Evolutionary conservation across 2,797 vertebrate genomes (phyloP).

Genomic region (Cryptoblepharus egeriae): DNA sequence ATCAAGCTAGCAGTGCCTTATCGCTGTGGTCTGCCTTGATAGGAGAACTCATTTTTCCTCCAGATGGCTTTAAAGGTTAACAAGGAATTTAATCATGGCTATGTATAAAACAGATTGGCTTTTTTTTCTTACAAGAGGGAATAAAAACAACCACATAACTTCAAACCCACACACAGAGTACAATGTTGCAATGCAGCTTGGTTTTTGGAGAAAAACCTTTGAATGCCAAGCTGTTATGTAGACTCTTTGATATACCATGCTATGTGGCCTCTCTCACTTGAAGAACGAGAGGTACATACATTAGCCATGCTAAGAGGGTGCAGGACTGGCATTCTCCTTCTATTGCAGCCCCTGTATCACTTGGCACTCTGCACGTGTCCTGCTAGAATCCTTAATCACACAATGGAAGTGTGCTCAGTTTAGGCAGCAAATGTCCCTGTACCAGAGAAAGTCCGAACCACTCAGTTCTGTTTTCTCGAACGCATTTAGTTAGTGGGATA

Average conservation of each 20-base stretch:
- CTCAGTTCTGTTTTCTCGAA: accelerated
- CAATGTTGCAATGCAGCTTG: conserved; percentile 61
- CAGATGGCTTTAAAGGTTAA: conserved; percentile 77
- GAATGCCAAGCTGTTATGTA: conserved; percentile 57
- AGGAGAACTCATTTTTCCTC: conserved; percentile 56
- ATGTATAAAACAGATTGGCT: conserved; percentile 67
- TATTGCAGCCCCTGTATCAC: accelerated
- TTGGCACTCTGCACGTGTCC: accelerated
- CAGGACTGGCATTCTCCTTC: background rate
- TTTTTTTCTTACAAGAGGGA: conserved; percentile 36
- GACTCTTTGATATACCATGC: background rate
- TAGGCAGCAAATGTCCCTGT: background rate
- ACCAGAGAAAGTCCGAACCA: background rate
- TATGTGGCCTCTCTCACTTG: background rate
- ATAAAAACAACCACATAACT: conserved; percentile 70
- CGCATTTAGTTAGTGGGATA: background rate
- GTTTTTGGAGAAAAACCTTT: conserved; percentile 73
- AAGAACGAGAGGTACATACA: background rate
- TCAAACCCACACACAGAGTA: conserved; percentile 66
- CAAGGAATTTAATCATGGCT: conserved; percentile 72
- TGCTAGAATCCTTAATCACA: accelerated
- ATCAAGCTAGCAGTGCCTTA: conserved; percentile 38
- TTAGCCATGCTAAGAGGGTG: conserved; percentile 27
- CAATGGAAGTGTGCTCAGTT: background rate
- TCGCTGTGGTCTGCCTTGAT: conserved; percentile 23